These are phyloP conservation scores for Ataeniobius toweri DNA, from an alignment of 2,797 vertebrate species.

Conservation along the genomic window DNA sequence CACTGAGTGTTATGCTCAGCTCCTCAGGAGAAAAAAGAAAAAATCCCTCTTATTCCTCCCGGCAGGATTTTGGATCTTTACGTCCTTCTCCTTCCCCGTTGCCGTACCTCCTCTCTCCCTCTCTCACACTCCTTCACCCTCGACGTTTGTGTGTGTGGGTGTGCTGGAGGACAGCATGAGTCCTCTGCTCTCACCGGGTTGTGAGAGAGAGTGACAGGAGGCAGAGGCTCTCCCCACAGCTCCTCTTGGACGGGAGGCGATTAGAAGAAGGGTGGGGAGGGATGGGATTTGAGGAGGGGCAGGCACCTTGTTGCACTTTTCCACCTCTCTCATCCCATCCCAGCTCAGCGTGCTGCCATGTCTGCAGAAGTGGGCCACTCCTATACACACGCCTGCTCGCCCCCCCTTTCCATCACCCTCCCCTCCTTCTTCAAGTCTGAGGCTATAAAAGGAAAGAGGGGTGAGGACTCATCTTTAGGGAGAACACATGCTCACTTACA, in stretches of 20 bases:
- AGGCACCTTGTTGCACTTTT: conserved; percentile 66
- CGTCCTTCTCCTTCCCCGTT: conserved; percentile 44
- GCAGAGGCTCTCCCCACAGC: conserved; percentile 46
- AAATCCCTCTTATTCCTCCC: conserved; percentile 71
- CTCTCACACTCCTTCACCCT: conserved; percentile 58
- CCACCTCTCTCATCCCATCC: conserved; percentile 52
- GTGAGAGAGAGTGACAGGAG: conserved; percentile 80
- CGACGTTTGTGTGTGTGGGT: conserved; percentile 75
- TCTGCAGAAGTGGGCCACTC: conserved; percentile 78
- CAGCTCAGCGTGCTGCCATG: conserved; percentile 62
- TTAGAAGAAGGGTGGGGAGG: conserved; percentile 18
- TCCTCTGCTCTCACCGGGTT: conserved; percentile 78
- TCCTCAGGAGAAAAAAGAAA: conserved; percentile 79
- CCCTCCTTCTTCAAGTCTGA: conserved; percentile 53
- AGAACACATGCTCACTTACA: conserved; percentile 28
- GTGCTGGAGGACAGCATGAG: conserved; percentile 81
- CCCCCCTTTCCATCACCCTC: conserved; percentile 25
- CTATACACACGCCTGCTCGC: conserved; percentile 48
- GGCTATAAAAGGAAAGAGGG: conserved; percentile 80
- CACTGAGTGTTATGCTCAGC: conserved; percentile 75
- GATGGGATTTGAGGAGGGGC: conserved; percentile 31
- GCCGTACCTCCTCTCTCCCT: conserved; percentile 36
- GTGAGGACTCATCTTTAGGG: conserved; percentile 51
- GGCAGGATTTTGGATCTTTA: conserved; percentile 42
- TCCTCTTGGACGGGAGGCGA: conserved; percentile 31